Percentiles rank a stretch among this genome's conserved stretches.
Conservation (phyloP, 2,113 vertebrate species). For the Daphoenositta chrysoptera region DNA sequence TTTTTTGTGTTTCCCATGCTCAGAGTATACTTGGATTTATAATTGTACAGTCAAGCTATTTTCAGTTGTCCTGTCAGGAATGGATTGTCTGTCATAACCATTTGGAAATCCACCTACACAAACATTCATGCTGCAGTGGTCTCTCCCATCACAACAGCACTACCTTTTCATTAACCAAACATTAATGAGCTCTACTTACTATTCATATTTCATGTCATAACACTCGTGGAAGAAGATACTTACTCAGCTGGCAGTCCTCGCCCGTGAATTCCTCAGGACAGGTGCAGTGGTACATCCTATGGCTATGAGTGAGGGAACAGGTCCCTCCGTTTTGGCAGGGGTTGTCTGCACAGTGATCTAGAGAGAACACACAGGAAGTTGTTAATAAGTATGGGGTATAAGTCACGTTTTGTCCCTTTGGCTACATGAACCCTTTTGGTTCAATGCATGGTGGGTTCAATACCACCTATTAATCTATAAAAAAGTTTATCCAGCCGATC, state of each 20-base stretch:
- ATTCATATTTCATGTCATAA: neutral
- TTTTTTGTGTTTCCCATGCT: neutral
- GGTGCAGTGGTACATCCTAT: constrained; percentile 69
- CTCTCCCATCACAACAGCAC: neutral
- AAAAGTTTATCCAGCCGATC: neutral
- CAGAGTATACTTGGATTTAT: neutral
- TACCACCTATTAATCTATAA: neutral
- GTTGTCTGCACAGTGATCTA: constrained; percentile 69
- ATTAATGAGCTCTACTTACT: neutral
- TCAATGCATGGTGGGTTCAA: neutral
- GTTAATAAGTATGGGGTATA: neutral
- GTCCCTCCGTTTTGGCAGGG: constrained; percentile 84
- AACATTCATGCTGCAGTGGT: neutral
- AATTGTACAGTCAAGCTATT: neutral
- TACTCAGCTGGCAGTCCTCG: constrained; percentile 80
- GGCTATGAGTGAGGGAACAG: constrained; percentile 64
- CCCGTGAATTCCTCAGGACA: constrained; percentile 81
- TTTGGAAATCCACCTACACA: neutral
- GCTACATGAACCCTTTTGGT: neutral
- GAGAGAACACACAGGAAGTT: neutral
- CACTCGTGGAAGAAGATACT: constrained; percentile 2
- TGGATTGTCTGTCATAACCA: neutral
- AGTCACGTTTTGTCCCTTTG: neutral
- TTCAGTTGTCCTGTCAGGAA: neutral
- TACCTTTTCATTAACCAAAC: constrained; percentile 13